phyloP scores from a whole-genome alignment of 2,888 invertebrate species.

The Anthrax anthrax region DNA sequence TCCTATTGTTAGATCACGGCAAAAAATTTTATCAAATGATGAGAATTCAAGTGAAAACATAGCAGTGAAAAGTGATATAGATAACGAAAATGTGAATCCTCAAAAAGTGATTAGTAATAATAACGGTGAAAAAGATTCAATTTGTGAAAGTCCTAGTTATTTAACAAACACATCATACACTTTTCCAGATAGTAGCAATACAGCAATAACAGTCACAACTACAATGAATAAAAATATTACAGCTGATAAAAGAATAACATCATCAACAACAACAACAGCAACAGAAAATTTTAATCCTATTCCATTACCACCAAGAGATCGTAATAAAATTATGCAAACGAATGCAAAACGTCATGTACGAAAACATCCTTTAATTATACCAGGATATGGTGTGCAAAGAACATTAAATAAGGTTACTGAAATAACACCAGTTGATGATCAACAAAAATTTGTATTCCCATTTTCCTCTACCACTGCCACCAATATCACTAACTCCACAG shows the following conservation, averaged over 20 bases:
- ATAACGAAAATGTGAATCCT: constrained; percentile 15
- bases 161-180: constrained; percentile 27
- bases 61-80: not conserved
- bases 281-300: constrained; percentile 43
- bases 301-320: constrained; percentile 65
- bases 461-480: not conserved
- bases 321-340: constrained; percentile 45
- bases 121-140: constrained; percentile 14
- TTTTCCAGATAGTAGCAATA: constrained; percentile 20
- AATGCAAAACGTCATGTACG: constrained; percentile 58
- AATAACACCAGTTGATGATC: constrained; percentile 29
- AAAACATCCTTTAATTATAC: constrained; percentile 68
- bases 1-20: constrained; percentile 11
- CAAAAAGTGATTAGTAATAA: constrained; percentile 3
- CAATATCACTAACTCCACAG: too few species aligned
- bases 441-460: constrained; percentile 14
- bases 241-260: not conserved
- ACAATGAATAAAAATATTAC: constrained; percentile 5
- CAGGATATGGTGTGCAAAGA: constrained; percentile 46
- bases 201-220: not conserved
- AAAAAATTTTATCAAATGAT: not conserved
- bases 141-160: constrained; percentile 34
- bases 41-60: not conserved
- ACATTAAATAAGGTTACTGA: constrained; percentile 44
- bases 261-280: not conserved